Evolutionary conservation across 30 jellyfish, hydroid and myxozoan genomes (phyloP).

Genomic region (Clytia hemisphaerica): DNA sequence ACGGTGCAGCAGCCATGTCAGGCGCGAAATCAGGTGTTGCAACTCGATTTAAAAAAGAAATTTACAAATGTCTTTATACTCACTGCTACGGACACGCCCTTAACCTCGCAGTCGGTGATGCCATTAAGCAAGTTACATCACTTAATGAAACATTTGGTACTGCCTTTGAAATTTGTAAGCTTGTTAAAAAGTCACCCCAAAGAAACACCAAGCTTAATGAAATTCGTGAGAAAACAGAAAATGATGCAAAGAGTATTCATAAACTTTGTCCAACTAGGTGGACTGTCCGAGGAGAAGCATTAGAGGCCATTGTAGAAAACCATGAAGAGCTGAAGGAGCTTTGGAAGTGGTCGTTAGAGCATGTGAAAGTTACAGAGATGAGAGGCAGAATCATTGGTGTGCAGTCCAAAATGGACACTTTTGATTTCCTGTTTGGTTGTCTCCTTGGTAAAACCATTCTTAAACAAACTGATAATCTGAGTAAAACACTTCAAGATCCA

Average conservation of each 20-base stretch:
- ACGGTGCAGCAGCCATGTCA: no score
- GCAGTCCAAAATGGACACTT: constrained; percentile 3
- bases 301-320: constrained; percentile 30
- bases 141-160: no score
- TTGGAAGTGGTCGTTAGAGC: constrained; percentile 42
- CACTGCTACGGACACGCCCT: constrained; percentile 49
- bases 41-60: constrained; percentile 44
- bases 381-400: not conserved
- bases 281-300: constrained; percentile 39
- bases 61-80: constrained; percentile 42
- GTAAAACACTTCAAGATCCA: no score
- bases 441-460: no score
- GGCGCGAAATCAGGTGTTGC: constrained; percentile 59
- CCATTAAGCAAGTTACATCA: no score
- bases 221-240: no score
- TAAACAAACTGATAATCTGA: no score
- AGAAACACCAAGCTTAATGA: no score
- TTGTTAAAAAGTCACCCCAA: no score
- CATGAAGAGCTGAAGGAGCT: constrained; percentile 29
- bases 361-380: not conserved
- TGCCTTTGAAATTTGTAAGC: no score
- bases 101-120: constrained; percentile 49
- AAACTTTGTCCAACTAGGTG: no score
- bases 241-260: constrained; percentile 39
- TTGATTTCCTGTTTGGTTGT: constrained; percentile 14